Conservation (phyloP, 2,888 invertebrate species). For the Aromia moschata region DNA sequence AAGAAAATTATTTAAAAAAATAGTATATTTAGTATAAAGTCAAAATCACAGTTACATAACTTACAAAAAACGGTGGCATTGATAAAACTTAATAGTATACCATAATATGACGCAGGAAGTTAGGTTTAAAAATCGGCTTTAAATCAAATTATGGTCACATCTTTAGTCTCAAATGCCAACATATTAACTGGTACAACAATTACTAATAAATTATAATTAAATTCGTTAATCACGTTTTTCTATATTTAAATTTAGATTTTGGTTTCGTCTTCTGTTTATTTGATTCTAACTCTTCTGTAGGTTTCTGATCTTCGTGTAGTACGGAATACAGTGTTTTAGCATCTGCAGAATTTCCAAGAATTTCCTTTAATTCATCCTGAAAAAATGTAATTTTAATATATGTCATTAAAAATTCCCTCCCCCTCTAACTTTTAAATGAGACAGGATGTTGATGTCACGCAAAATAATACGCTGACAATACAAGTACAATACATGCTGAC, state of each 20-base stretch:
- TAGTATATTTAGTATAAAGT: too few species aligned
- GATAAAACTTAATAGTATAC: neutral
- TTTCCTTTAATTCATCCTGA: slow-evolving; percentile 74
- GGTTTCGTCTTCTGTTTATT: slow-evolving; percentile 46
- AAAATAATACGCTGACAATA: too few species aligned
- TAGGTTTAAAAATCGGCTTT: neutral
- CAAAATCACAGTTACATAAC: too few species aligned
- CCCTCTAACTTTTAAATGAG: too few species aligned
- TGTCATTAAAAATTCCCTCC: too few species aligned
- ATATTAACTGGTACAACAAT: neutral
- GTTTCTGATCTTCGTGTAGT: slow-evolving; percentile 73
- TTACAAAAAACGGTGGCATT: too few species aligned
- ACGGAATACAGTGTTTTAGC: slow-evolving; percentile 75
- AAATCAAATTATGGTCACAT: neutral
- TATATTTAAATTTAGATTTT: slow-evolving; percentile 25
- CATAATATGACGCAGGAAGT: neutral
- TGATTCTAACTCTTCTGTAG: slow-evolving; percentile 63
- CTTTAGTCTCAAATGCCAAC: neutral
- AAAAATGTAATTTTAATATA: too few species aligned
- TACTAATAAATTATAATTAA: neutral
- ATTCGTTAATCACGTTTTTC: slow-evolving; percentile 4
- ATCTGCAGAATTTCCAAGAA: slow-evolving; percentile 78
- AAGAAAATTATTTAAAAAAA: too few species aligned
- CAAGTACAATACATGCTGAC: too few species aligned
- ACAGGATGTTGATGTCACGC: too few species aligned